A percentile compares a stretch with the other conserved stretches of the same genome.
Evolutionary conservation across 2,888 invertebrate genomes (phyloP).

Genomic region (Crepidodera aurea): DNA sequence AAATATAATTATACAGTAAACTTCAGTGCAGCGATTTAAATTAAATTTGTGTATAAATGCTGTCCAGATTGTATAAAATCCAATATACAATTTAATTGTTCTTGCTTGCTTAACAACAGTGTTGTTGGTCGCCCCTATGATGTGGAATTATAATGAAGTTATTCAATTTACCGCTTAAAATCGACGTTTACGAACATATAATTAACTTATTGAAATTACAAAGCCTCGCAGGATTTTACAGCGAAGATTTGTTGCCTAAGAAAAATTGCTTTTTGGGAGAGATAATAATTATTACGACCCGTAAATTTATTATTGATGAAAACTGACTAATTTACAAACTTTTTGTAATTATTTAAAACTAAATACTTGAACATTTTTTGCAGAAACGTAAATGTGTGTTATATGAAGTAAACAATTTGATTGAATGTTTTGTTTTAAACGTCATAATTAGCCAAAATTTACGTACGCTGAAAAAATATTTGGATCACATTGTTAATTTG

Average conservation of each 20-base stretch:
- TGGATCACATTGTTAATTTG: too few relatives aligned
- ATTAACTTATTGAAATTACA: constrained; percentile 47
- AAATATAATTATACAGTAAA: too few relatives aligned
- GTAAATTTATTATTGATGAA: too few relatives aligned
- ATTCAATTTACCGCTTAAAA: constrained; percentile 48
- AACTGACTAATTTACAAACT: too few relatives aligned
- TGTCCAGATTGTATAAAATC: constrained; percentile 3
- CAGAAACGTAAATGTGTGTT: too few relatives aligned
- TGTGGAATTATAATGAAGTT: constrained; percentile 31
- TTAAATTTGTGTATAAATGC: constrained; percentile 14
- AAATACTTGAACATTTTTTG: too few relatives aligned
- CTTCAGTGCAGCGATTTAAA: neutral
- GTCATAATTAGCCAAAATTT: too few relatives aligned
- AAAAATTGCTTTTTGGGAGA: neutral
- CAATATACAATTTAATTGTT: constrained; percentile 13
- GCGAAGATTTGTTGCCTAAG: constrained; percentile 19
- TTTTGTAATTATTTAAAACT: too few relatives aligned
- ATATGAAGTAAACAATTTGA: too few relatives aligned
- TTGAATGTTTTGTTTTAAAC: too few relatives aligned
- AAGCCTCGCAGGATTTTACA: constrained; percentile 36
- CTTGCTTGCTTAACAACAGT: constrained; percentile 20
- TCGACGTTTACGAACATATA: constrained; percentile 51
- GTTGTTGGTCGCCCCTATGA: constrained; percentile 24
- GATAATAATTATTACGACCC: too few relatives aligned
- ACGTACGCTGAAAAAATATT: too few relatives aligned